Percentiles rank a stretch among this genome's conserved stretches.
Evolutionary conservation across 2,797 vertebrate species (phyloP).

Genomic region (Petrocephalus schoutedeni): DNA sequence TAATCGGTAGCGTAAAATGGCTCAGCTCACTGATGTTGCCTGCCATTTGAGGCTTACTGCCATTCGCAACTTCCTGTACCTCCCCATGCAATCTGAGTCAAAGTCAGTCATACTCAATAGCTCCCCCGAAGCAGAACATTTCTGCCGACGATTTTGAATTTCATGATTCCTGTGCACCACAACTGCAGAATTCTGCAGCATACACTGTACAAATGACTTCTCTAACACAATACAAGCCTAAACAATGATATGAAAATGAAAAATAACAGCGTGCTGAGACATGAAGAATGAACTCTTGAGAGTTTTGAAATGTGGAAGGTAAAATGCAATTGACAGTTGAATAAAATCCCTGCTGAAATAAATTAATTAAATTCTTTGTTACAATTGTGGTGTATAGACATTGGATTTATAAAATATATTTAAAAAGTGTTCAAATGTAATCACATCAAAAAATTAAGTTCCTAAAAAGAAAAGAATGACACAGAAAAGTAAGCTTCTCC

Average conservation of each 20-base stretch:
- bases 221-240: background rate
- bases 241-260: background rate
- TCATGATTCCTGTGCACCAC: background rate
- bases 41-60: background rate
- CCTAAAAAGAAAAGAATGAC: background rate
- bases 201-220: background rate
- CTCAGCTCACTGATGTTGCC: background rate
- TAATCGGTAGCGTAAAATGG: constrained; percentile 7
- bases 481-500: background rate
- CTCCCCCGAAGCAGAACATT: background rate
- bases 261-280: background rate
- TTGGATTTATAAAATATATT: background rate
- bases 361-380: background rate
- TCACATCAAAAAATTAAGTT: background rate
- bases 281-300: background rate
- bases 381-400: background rate
- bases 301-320: background rate
- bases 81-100: background rate
- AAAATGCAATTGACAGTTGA: background rate
- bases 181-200: background rate
- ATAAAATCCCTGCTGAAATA: background rate
- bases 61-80: background rate
- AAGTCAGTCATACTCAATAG: background rate
- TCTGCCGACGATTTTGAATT: background rate
- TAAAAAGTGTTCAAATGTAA: background rate